Percentiles rank a stretch among this genome's conserved stretches.
phyloP scores from a whole-genome alignment of 2,113 vertebrate genomes.

The Tauraco erythrolophus region DNA sequence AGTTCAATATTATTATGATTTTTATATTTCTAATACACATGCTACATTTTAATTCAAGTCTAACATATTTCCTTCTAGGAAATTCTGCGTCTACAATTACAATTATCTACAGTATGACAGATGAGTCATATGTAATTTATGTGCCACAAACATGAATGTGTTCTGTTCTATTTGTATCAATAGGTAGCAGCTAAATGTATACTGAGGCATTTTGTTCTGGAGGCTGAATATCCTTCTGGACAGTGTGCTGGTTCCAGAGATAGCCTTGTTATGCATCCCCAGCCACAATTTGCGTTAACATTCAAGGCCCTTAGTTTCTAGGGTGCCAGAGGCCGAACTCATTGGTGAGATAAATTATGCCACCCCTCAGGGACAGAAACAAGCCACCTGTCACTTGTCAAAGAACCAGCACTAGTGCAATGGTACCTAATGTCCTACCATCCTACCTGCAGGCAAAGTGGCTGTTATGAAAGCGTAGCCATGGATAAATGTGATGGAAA shows the following conservation, averaged over 20 bases:
- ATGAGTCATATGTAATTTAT: background rate
- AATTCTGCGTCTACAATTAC: background rate
- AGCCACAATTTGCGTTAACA: background rate
- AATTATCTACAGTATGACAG: background rate
- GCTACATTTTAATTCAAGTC: background rate
- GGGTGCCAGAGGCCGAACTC: background rate
- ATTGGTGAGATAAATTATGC: slow-evolving; percentile 32
- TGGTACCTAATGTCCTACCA: background rate
- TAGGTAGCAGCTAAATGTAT: background rate
- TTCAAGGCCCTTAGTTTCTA: background rate
- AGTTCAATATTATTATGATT: background rate
- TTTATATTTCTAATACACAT: background rate
- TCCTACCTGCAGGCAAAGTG: background rate
- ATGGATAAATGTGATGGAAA: background rate
- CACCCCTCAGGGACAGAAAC: background rate
- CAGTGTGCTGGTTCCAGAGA: background rate
- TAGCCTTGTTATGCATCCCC: slow-evolving; percentile 5
- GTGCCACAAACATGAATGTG: background rate
- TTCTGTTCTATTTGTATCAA: background rate
- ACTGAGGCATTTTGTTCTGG: background rate
- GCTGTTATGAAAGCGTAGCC: background rate
- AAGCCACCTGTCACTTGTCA: slow-evolving; percentile 29
- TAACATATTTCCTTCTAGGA: background rate
- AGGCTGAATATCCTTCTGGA: background rate
- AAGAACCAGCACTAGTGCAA: background rate